A percentile compares a stretch with the other conserved stretches of the same genome.
phyloP scores from a whole-genome alignment of 2,113 vertebrate species.

The Mionectes macconnelli region DNA sequence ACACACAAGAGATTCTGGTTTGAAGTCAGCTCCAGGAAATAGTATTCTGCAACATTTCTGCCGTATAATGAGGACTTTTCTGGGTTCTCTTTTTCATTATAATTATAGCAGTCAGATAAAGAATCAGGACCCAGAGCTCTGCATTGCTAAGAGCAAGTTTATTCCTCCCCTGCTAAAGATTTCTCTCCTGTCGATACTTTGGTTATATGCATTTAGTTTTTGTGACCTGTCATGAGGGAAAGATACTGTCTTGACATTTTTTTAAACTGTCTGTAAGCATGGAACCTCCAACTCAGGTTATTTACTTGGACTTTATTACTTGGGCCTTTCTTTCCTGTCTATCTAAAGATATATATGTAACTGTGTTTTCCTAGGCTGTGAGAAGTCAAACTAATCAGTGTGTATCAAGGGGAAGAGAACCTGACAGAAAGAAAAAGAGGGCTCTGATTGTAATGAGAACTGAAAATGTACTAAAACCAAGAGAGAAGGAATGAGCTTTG shows the following conservation, averaged over 20 bases:
- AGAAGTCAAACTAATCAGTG: neutral
- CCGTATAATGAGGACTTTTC: neutral
- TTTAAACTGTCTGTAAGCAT: neutral
- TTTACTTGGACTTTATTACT: neutral
- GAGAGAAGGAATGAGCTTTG: neutral
- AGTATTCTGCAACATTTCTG: neutral
- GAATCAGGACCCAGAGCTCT: neutral
- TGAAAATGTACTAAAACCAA: neutral
- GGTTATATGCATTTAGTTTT: neutral
- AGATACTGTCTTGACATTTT: neutral
- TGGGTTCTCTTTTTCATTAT: neutral
- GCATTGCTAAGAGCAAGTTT: neutral
- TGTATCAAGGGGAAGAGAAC: neutral
- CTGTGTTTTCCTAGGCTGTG: neutral
- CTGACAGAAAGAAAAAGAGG: neutral
- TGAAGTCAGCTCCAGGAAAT: slow-evolving; percentile 29
- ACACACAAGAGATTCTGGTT: slow-evolving; percentile 20
- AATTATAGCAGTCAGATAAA: neutral
- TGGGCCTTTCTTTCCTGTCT: neutral
- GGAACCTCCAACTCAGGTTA: neutral
- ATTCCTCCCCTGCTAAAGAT: neutral
- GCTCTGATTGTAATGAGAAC: neutral
- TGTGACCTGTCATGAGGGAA: neutral
- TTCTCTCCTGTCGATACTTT: neutral
- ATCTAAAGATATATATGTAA: neutral